Percentiles rank a stretch among this genome's conserved stretches.
Evolutionary conservation across 2,113 vertebrate species (phyloP).

Genomic region (Symphodus melops): DNA sequence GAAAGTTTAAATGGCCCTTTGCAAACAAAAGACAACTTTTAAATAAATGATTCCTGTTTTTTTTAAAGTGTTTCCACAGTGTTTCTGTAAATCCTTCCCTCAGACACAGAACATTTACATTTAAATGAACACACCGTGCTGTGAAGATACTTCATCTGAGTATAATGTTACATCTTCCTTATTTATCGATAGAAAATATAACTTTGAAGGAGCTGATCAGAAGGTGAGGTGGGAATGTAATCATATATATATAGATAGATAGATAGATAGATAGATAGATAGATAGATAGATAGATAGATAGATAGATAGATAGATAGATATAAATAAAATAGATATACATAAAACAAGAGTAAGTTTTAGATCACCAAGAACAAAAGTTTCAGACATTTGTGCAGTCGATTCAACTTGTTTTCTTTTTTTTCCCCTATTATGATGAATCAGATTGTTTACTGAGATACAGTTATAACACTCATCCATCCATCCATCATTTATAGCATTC

Average conservation of each 20-base stretch:
- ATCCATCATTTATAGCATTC: too few species aligned
- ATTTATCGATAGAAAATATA: constrained; percentile 2
- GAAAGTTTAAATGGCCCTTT: not conserved
- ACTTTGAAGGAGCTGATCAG: not conserved
- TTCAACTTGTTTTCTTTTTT: too few species aligned
- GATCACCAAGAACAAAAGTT: not conserved
- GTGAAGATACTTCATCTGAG: constrained; percentile 11
- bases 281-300: too few species aligned
- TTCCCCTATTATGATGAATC: too few species aligned
- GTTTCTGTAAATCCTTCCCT: constrained; percentile 21
- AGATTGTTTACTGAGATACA: too few species aligned
- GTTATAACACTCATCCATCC: too few species aligned
- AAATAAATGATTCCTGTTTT: not conserved
- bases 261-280: too few species aligned
- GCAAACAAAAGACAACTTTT: not conserved
- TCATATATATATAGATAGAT: too few species aligned
- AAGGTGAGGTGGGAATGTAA: not conserved
- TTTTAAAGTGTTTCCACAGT: not conserved
- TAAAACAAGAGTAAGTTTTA: not conserved
- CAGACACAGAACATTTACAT: constrained; percentile 34
- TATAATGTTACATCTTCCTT: not conserved
- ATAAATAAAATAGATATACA: too few species aligned
- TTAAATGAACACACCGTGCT: constrained; percentile 22
- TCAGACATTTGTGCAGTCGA: too few species aligned
- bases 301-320: too few species aligned